Evolutionary conservation across 2,888 invertebrate species (phyloP), one percentile per base, ranked within the genome.

Genomic region (Pharmacophagus antenor): DNA sequence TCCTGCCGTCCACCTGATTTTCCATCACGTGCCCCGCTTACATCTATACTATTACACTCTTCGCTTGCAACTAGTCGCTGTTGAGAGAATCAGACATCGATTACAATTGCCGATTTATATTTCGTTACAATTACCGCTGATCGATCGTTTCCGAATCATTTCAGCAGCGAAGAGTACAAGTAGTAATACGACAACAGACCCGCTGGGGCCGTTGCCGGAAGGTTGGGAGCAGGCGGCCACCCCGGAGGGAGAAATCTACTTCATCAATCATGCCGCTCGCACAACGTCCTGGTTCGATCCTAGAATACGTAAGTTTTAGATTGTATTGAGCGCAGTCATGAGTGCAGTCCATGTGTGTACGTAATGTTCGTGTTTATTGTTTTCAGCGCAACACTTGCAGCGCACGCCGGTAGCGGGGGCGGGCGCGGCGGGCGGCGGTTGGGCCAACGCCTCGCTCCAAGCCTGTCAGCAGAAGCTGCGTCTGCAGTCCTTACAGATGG

Each of bases 261-360:
- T 96, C 90, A 93, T 98, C 90, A 97, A 98, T 91, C 98, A 98
- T 90, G 94, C 95, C 84, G 95, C 96, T 70, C 95, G 97, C 88
- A 97, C 97, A 77, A 98, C 98, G 68, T 98, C 98, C 77, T 99
- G 98, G 98, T 98, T 97, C 92, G 98, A 99, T 92, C 98, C 98
- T 76, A 94, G 98, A 94, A 95, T 98, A 93, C 97, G 97, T 97
- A 94, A 96, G 97, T 95, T 77, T 66, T 31, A 23, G 49, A 41
- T 44, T 44, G n/a, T n/a, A 8, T 42, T 57, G 41, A 49, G 22
- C 44, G 23, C 20, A 22, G 50, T n/a, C 44, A 17, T 44, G 22
- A 3, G 21, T 46, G 22, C 21, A 22, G 18, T 10, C 22, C 21
- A 47, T 41, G 42, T 31, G 23, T 41, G 54, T 25, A 48, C 10